A percentile compares a stretch with the other conserved stretches of the same genome.
These are phyloP conservation scores for Hirtodrosophila duncani DNA, from an alignment of 2,888 invertebrate genomes.

Conservation along the genomic window DNA sequence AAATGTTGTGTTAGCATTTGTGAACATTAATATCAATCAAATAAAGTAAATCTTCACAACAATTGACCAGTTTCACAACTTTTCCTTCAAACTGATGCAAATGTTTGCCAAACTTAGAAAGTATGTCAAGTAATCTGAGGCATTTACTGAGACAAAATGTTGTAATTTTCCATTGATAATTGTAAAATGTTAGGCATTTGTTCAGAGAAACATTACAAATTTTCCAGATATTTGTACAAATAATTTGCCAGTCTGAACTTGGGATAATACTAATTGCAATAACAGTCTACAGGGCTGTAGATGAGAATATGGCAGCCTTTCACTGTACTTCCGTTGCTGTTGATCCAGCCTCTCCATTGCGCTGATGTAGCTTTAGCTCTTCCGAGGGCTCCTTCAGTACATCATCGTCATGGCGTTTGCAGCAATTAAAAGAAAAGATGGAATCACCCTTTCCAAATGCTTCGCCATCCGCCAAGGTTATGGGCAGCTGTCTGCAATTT, in stretches of 20 bases:
- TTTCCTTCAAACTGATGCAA: too few species aligned
- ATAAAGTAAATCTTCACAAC: conserved; percentile 59
- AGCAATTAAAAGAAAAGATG: conserved; percentile 78
- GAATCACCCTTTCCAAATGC: conserved; percentile 80
- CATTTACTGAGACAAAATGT: too few species aligned
- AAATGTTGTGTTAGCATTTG: conserved; percentile 58
- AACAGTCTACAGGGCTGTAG: too few species aligned
- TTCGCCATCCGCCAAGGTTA: conserved; percentile 81
- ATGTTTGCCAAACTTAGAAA: conserved; percentile 36
- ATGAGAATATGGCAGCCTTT: conserved; percentile 1
- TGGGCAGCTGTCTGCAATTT: conserved; percentile 79
- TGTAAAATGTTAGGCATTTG: too few species aligned
- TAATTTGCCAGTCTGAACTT: conserved; percentile 7
- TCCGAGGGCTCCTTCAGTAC: conserved; percentile 37
- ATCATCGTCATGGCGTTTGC: conserved; percentile 41
- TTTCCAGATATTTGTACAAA: conserved; percentile 4
- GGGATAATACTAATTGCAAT: conserved; percentile 8
- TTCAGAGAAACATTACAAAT: too few species aligned
- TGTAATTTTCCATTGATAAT: too few species aligned
- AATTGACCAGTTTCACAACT: conserved; percentile 64
- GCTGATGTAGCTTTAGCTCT: conserved; percentile 35
- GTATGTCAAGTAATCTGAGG: too few species aligned
- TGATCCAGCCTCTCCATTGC: conserved; percentile 30
- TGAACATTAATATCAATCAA: conserved; percentile 56
- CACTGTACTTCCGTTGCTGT: conserved; percentile 25